phyloP scores from a whole-genome alignment of 1,140 invertebrate genomes.

The Gerris buenoi region DNA sequence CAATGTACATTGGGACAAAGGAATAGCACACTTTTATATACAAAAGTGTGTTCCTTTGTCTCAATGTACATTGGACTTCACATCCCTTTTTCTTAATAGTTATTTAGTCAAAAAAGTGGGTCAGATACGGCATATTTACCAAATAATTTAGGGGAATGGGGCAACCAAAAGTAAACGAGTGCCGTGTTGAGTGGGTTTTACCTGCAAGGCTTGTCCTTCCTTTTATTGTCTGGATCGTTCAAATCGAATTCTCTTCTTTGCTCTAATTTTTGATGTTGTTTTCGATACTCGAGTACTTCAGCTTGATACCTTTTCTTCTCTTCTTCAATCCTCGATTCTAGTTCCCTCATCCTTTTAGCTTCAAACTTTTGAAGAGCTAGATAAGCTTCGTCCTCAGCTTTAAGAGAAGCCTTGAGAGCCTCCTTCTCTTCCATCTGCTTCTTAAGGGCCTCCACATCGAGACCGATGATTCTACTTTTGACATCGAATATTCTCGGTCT shows the following conservation, averaged over 20 bases:
- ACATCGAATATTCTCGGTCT: conserved; percentile 2
- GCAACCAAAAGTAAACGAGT: too few species aligned
- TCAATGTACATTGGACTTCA: too few species aligned
- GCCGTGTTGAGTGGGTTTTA: too few species aligned
- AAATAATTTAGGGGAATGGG: too few species aligned
- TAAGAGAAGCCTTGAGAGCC: neutral
- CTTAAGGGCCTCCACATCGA: conserved; percentile 5
- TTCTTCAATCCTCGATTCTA: neutral
- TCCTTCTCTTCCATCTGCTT: conserved; percentile 6
- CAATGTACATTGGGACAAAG: too few species aligned
- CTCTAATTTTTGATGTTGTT: neutral
- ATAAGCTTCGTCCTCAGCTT: neutral
- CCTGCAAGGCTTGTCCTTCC: neutral
- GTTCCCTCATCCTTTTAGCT: neutral
- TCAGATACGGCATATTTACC: too few species aligned
- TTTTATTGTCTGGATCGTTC: neutral
- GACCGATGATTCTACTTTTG: conserved; percentile 3
- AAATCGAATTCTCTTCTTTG: neutral
- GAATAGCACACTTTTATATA: too few species aligned
- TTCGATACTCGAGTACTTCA: neutral
- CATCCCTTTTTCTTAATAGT: too few species aligned
- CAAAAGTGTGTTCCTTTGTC: too few species aligned
- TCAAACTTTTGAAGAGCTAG: neutral
- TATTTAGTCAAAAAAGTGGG: too few species aligned
- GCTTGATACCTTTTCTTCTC: neutral